A percentile compares a stretch with the other conserved stretches of the same genome.
Evolutionary conservation across 1,140 invertebrate species (phyloP).

Genomic region (Drosophila neocordata): DNA sequence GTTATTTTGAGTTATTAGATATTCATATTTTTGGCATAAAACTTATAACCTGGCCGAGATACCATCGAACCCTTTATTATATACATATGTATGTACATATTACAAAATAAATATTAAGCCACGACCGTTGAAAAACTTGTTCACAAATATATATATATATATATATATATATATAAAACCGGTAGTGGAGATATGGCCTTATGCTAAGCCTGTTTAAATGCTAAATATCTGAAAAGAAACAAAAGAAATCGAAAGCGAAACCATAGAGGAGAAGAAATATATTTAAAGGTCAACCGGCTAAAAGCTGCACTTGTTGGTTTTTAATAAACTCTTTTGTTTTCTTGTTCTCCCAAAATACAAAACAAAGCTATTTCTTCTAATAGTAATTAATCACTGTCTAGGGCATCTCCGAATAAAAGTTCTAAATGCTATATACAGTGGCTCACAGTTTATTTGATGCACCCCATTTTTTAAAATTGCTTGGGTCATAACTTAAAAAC

Average conservation of each 20-base stretch:
- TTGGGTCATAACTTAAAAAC: no score
- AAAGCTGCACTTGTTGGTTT: conserved; percentile 19
- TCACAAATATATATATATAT: neutral
- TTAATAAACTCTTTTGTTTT: neutral
- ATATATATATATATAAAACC: conserved; percentile 26
- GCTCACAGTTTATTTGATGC: no score
- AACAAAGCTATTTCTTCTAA: neutral
- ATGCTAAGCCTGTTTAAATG: conserved; percentile 53
- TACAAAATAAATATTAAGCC: neutral
- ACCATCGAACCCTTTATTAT: neutral
- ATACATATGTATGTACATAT: neutral
- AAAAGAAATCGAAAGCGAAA: conserved; percentile 53
- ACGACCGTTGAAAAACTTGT: conserved; percentile 12
- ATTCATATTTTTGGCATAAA: no score
- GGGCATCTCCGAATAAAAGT: no score
- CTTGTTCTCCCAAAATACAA: no score
- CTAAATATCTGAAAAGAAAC: conserved; percentile 35
- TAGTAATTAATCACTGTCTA: no score
- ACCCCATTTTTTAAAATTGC: no score
- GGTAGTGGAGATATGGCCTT: conserved; percentile 58
- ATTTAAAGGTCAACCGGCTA: conserved; percentile 71
- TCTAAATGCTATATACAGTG: no score
- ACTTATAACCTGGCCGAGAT: neutral
- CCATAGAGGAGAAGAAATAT: conserved; percentile 50
- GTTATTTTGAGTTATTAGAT: no score